Conservation (phyloP, 2,113 vertebrate species). For the Podilymbus podiceps region DNA sequence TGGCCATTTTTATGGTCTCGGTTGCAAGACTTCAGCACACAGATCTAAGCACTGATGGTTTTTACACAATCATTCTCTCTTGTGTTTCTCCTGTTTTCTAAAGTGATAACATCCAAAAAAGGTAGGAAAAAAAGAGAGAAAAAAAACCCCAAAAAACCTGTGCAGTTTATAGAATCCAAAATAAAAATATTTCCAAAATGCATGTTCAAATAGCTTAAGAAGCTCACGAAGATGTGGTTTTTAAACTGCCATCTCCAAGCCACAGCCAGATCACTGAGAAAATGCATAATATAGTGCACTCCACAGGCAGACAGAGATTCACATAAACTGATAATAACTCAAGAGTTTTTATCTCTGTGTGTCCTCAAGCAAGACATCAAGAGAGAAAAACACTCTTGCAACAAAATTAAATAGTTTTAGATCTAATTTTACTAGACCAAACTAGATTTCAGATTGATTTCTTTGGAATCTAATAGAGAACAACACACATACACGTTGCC, state of each 20-base stretch:
- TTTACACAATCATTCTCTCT: neutral
- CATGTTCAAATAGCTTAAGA: neutral
- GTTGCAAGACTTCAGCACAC: neutral
- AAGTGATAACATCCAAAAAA: neutral
- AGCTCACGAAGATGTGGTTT: conserved; percentile 1
- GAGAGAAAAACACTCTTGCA: conserved; percentile 67
- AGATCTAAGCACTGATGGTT: neutral
- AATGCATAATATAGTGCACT: conserved; percentile 25
- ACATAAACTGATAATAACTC: conserved; percentile 62
- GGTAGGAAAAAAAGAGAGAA: too few relatives aligned
- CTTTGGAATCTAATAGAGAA: conserved; percentile 67
- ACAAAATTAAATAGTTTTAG: conserved; percentile 77
- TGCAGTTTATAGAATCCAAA: conserved; percentile 13
- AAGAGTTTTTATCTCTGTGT: conserved; percentile 65
- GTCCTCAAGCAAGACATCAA: conserved; percentile 62
- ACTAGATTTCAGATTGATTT: conserved; percentile 76
- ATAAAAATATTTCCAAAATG: conserved; percentile 22
- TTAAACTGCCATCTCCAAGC: conserved; percentile 39
- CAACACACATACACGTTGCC: conserved; percentile 15
- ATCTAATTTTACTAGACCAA: conserved; percentile 78
- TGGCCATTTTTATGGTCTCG: neutral
- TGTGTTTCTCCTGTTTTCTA: neutral
- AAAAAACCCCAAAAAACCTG: neutral
- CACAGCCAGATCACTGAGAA: conserved; percentile 30
- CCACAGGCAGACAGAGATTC: conserved; percentile 33